Base-by-base conservation (phyloP, 2,888 invertebrate species). In the Drosophila nr. perissopoda region DNA sequence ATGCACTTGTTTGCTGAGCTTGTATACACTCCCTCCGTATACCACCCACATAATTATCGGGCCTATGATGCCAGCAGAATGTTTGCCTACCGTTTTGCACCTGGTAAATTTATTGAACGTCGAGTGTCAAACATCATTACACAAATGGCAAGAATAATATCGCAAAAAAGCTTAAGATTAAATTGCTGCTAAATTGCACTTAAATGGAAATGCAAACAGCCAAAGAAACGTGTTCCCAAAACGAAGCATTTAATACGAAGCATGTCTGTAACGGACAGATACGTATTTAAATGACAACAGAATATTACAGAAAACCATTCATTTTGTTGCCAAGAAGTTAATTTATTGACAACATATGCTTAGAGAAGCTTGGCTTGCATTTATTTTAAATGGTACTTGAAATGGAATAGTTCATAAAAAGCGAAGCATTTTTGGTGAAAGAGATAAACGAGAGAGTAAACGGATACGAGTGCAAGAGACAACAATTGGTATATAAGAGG, bases 41-140 rank as follows among this genome's bases (percentile, higher is more conserved):
- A 59, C 80, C 74, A 36, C 87, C 80, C 78, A 80, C 75, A 83
- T 78, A 78, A 83, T 88, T 78, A 86, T 69, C 57, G 53, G 46
- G 66, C 59, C 63, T 49, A 42, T 54, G 60, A 34, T 46, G 61
- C 31, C 57, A 59, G 52, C 60, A 46, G 25, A 38, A 64, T 38
- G 59, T 53, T 60, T 51, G 49, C 40, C 57, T 59, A 18, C 38
- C 49, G 42, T 27, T 59, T 42, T 51, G 51, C 58, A 69, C 65
- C 78, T 61, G 60, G 57, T 8, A 63, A 73, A 89, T 86, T 75
- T 78, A 79, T 71, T 59, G 64, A 79, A 42, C 46, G 25, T 56
- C 48, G 52, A 75, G 66, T 51, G 70, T 67, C 64, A 79, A 79
- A 78, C 75, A 82, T 70, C 60, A 83, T 74, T 81, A 68, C 70